Conservation (phyloP, 2,113 vertebrate genomes). For the Lamprotornis superbus region DNA sequence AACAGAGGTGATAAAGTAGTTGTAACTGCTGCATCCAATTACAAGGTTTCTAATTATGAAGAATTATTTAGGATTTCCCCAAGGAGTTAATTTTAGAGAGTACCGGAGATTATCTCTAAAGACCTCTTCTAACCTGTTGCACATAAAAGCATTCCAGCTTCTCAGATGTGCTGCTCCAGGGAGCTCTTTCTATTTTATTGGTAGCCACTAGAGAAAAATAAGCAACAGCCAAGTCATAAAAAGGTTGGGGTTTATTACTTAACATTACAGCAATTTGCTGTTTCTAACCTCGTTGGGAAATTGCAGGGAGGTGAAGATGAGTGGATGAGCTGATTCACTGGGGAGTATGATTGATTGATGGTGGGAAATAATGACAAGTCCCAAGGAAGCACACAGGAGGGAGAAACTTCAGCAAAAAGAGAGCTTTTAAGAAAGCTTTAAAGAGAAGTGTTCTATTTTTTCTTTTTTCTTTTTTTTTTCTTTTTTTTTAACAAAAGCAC, state of each 20-base stretch:
- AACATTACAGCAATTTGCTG: constrained; percentile 6
- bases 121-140: neutral
- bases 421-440: neutral
- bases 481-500: neutral
- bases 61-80: constrained; percentile 6
- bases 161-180: neutral
- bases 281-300: neutral
- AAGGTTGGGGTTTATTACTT: neutral
- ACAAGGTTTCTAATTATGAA: neutral
- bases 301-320: neutral
- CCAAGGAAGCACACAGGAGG: neutral
- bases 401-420: neutral
- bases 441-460: neutral
- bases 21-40: neutral
- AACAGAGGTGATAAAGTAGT: neutral
- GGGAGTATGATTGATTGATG: neutral
- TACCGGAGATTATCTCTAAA: neutral
- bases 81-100: neutral
- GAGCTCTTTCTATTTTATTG: constrained; percentile 10
- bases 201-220: constrained; percentile 21
- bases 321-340: neutral
- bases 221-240: neutral
- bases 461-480: too few species aligned
- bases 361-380: neutral
- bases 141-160: constrained; percentile 14